Evolutionary conservation across 2,888 invertebrate genomes (phyloP), one percentile per base, ranked within the genome.

Genomic region (Archips xylosteana): DNA sequence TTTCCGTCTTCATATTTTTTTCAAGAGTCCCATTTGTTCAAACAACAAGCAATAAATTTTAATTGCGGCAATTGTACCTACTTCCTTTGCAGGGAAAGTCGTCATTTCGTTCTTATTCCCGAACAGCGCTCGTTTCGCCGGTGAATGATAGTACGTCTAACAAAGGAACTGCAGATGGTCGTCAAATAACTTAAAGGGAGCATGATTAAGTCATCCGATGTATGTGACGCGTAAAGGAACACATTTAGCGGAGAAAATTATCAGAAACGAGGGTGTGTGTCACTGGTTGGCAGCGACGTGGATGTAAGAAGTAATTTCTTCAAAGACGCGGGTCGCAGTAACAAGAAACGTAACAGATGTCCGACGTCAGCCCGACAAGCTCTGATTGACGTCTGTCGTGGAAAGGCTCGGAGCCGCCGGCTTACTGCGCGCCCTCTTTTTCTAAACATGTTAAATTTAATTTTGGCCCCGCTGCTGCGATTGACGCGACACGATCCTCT

Each of bases 301-400:
- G 85, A 84, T 84, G 84, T 82, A 84, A 84, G 85, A 86, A 87
- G 87, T 89, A 90, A 90, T 90, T 90, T 87, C 87, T 88, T 83
- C 82, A 83, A 82, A 89, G 90, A 91, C 89, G 83, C 88, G 90
- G 90, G 90, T 91, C 87, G 80, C 83, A 89, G 90, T 89, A 88
- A 83, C 89, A 88, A 87, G 87, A 86, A 87, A 85, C 82, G 83
- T 84, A 88, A 87, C 90, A 87, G 86, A 89, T 87, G 88, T 87
- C 87, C 84, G 78, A 85, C 79, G 84, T 83, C 83, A 76, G 82
- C 81, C 82, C 81, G 85, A 83, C 81, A 78, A 78, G 77, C 71
- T 51, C 80, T 82, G 89, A 89, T 88, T 88, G 90, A 89, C 89
- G 82, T 82, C 80, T 88, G 87, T 87, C 89, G 75, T 76, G 78